Percentiles rank a stretch among this genome's conserved stretches.
These are phyloP conservation scores for Margarornis squamiger DNA, from an alignment of 2,797 vertebrate species.

Conservation along the genomic window DNA sequence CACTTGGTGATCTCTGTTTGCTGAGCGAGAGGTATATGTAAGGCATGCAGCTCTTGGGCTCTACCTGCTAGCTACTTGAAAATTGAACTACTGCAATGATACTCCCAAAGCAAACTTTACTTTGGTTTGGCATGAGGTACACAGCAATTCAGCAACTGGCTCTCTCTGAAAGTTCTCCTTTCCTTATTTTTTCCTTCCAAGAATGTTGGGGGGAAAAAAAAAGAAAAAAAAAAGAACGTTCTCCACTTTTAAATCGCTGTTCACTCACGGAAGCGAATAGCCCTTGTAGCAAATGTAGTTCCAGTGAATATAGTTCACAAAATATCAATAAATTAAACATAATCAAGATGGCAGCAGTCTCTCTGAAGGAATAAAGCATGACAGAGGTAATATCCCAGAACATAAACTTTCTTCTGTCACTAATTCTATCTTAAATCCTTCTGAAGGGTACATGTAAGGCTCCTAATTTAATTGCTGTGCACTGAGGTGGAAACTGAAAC, in stretches of 20 bases:
- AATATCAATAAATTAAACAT: not conserved
- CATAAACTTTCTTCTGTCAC: not conserved
- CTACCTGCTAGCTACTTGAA: conserved; percentile 70
- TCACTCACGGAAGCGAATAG: not conserved
- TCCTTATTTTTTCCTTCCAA: conserved; percentile 70
- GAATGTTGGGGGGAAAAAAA: not conserved
- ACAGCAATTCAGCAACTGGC: conserved; percentile 70
- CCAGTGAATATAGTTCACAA: not conserved
- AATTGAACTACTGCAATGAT: conserved; percentile 65
- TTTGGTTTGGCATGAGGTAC: conserved; percentile 70
- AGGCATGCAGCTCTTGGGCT: not conserved
- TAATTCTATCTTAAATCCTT: not conserved
- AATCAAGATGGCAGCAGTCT: not conserved
- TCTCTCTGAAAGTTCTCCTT: conserved; percentile 58
- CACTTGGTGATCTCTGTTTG: not conserved
- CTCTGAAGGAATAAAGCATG: not conserved
- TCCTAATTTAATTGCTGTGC: not conserved
- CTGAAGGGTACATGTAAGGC: not conserved
- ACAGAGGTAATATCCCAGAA: not conserved
- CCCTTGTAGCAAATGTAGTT: not conserved
- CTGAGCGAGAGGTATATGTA: not conserved
- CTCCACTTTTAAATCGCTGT: conserved; percentile 24
- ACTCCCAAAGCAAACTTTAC: conserved; percentile 72
- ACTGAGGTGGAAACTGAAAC: not conserved
- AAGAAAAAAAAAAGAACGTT: not conserved